Evolutionary conservation across 2,888 invertebrate genomes (phyloP), one percentile per base, ranked within the genome.

Genomic region (Drosophila silvestris): DNA sequence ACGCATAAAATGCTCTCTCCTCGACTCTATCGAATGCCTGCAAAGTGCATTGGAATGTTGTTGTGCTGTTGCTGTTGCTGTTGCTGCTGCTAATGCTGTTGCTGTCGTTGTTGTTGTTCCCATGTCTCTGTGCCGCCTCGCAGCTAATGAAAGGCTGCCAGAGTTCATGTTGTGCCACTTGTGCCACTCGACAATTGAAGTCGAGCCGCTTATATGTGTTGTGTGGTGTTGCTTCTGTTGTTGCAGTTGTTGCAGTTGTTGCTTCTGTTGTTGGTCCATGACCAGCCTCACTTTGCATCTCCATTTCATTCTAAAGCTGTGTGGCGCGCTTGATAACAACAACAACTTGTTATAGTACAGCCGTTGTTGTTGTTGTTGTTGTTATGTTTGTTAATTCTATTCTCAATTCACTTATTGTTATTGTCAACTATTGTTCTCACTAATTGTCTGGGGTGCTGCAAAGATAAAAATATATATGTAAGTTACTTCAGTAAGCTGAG

Each of bases 251-350:
- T 39, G 57, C 7, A 16, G 56, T 12, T 56, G 57, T 9, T 39
- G 57, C 7, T 32, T 69, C 71, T 83, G 82, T 72, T 81, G 81
- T 90, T 92, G 92, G 92, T 90, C 92, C 81, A 86, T 79, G 91
- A 92, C 92, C 93, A 91, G 88, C 80, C 84, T 86, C 85, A 83
- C 90, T 90, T 91, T 92, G 85, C 90, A 91, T 89, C 93, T 92
- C 93, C 93, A 93, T 93, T 93, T 93, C 93, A 93, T 93, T 92
- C 90, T 93, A 91, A 92, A 92, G 93, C 92, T 88, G 92, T 92
- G 76, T 56, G 59, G 68, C 83, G 50, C 56, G 73, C 69, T 81
- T n/a, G 57, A 78, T 60, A 62, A 71, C 71, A 71, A 81, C 72
- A 81, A 77, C 79, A 73, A 69, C 79, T 69, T 63, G 53, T 59